Evolutionary conservation across 1,140 invertebrate genomes (phyloP), one percentile per base, ranked within the genome.

Genomic region (Apis mellifera): DNA sequence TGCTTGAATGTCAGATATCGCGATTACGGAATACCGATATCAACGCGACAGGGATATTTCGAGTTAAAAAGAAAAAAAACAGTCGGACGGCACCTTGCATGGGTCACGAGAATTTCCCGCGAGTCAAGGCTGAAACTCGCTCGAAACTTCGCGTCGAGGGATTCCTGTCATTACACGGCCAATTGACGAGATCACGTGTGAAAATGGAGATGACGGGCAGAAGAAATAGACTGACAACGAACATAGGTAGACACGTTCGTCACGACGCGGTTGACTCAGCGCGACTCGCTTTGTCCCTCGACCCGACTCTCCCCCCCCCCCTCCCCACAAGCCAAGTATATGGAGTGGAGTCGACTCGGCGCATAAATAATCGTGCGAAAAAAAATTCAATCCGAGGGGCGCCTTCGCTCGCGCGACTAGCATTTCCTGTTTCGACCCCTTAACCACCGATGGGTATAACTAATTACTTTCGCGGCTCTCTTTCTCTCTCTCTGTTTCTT

Each of bases 381-480:
- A 32, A 82, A 82, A 42, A 79, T 87, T 62, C 21, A 62, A 81
- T 57, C 66, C 65, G 48, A 59, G 55, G 54, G 77, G 77, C 82
- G 64, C 65, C 62, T 55, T 13, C n/a, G 68, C n/a, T 13, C 50
- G 70, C n/a, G 48, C 72, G 77, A 87, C 85, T 85, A 87, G 71
- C 74, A 72, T 77, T 88, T 88, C 86, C 86, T 87, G 86, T 83
- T 87, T 83, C 83, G 70, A 73, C 65, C 78, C 65, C 72, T 42
- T 62, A 60, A 78, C 62, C 80, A 74, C 70, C 79, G 66, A 78
- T 84, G 72, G 55, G 62, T 78, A 80, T 78, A 86, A 82, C 73
- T 73, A 78, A 87, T 81, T 84, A 81, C 75, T 83, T 73, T 83
- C 85, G 57, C 85, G 64, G n/a, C n/a, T 73, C 55, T 60, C 73